phyloP scores from a whole-genome alignment of 1,140 invertebrate species.

The Wasmannia auropunctata region DNA sequence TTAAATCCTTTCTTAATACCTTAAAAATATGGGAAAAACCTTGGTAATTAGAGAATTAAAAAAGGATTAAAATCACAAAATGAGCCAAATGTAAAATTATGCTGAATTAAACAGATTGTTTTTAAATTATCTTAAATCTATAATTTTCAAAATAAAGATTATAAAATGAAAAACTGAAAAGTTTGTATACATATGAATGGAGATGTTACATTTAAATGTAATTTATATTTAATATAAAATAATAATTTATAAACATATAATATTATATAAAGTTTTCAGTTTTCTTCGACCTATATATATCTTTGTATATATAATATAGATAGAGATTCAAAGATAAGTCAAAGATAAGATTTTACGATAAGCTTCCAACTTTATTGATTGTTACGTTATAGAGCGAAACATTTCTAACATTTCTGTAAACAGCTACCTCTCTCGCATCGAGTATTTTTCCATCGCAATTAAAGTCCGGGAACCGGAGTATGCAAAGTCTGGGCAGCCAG shows the following conservation, averaged over 20 bases:
- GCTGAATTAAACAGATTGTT: background rate
- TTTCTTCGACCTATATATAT: background rate
- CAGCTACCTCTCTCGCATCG: background rate
- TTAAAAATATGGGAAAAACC: no score
- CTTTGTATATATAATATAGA: background rate
- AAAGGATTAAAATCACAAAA: background rate
- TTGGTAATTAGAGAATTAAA: background rate
- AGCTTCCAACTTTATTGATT: background rate
- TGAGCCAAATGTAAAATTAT: background rate
- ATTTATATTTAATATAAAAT: no score
- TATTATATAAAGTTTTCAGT: background rate
- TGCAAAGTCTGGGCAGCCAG: background rate
- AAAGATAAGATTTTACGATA: constrained; percentile 3
- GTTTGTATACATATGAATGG: background rate
- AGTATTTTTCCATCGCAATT: background rate
- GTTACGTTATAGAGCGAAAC: background rate
- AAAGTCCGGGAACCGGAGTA: background rate
- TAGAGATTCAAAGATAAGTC: background rate
- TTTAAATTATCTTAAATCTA: background rate
- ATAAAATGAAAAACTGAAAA: background rate
- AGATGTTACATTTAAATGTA: no score
- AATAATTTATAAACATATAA: no score
- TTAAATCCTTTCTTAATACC: background rate
- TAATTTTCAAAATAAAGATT: background rate
- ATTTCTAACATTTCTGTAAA: background rate